Percentiles rank a stretch among this genome's conserved stretches.
Evolutionary conservation across 2,888 invertebrate species (phyloP).

Genomic region (Peribatodes rhomboidaria): DNA sequence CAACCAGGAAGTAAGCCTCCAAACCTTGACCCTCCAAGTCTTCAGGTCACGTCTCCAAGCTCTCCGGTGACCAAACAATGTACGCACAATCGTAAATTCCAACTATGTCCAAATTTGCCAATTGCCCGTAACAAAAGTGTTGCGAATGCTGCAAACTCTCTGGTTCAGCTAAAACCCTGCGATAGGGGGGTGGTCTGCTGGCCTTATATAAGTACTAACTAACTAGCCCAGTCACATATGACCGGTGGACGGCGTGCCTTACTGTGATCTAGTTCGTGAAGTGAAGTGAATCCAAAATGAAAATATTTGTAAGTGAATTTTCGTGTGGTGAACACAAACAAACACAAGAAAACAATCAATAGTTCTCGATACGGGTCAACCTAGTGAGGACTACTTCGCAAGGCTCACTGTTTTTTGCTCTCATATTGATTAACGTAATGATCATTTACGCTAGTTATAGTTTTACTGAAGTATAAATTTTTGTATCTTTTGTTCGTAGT

Average conservation of each 20-base stretch:
- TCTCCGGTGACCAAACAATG: conserved; percentile 37
- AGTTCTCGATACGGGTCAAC: too few species aligned
- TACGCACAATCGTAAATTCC: conserved; percentile 45
- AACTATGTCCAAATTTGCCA: conserved; percentile 47
- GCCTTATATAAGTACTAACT: conserved; percentile 71
- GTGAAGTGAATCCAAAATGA: conserved; percentile 66
- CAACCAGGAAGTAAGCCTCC: conserved; percentile 16
- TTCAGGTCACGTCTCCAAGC: conserved; percentile 38
- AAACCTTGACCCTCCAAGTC: conserved; percentile 24
- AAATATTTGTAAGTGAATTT: conserved; percentile 74
- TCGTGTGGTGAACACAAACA: conserved; percentile 35
- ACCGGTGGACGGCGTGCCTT: conserved; percentile 56
- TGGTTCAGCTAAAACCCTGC: conserved; percentile 44
- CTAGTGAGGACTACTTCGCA: too few species aligned
- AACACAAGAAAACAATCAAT: background rate
- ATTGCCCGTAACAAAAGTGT: conserved; percentile 48
- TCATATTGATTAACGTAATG: too few species aligned
- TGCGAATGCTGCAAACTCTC: conserved; percentile 44
- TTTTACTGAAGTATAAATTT: too few species aligned
- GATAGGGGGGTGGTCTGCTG: conserved; percentile 63
- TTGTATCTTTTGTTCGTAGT: too few species aligned
- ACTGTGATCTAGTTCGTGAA: conserved; percentile 54
- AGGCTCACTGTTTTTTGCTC: too few species aligned
- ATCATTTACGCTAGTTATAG: too few species aligned
- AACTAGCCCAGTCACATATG: conserved; percentile 61